Evolutionary conservation across 2,888 invertebrate species (phyloP).

Genomic region (Timema podura): DNA sequence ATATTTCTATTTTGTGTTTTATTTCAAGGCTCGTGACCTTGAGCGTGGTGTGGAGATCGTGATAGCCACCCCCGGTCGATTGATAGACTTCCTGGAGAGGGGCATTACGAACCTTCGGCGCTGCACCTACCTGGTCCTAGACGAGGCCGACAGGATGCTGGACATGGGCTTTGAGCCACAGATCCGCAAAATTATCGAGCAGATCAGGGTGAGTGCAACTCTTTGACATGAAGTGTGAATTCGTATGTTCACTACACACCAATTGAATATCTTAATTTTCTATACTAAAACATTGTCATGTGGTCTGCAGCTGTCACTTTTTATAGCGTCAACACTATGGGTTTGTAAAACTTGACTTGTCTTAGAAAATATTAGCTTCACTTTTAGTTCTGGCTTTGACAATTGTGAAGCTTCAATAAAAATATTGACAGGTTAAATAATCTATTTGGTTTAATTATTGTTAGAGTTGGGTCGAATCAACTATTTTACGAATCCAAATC

Average conservation of each 20-base stretch:
- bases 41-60: conserved; percentile 80
- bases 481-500: no score
- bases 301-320: no score
- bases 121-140: conserved; percentile 85
- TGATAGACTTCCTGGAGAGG: conserved; percentile 78
- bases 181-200: conserved; percentile 88
- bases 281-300: no score
- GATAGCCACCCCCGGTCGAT: conserved; percentile 84
- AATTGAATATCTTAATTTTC: no score
- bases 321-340: no score
- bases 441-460: no score
- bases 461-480: no score
- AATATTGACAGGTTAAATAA: no score
- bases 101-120: conserved; percentile 76
- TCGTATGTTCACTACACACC: background rate
- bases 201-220: conserved; percentile 60
- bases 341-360: no score
- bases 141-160: conserved; percentile 93
- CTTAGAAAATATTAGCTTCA: no score
- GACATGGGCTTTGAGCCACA: conserved; percentile 99
- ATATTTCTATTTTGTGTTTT: background rate
- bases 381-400: no score
- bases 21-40: conserved; percentile 60
- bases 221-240: background rate
- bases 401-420: no score